Base-by-base conservation (phyloP, 2,888 invertebrate genomes). In the Dynastes hyllus region DNA sequence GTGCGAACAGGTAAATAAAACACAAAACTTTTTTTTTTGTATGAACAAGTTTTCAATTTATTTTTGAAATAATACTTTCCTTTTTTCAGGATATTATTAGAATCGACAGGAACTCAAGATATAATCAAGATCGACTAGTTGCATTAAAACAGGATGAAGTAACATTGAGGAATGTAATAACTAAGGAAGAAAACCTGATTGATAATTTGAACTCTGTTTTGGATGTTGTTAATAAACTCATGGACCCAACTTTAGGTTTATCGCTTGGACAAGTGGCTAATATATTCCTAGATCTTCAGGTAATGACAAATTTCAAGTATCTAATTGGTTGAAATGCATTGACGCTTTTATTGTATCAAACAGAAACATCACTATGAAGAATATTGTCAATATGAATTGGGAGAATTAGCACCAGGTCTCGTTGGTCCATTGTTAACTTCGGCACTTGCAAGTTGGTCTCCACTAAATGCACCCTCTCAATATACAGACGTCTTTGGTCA, bases 371-470 rank as follows among this genome's bases (percentile, higher is more conserved):
- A 93, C 87, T 91, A 91, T 13, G 92, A 93, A 53, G 96, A 96
- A 86, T 98, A 97, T 88, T 93, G 94, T 83, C 91, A 95, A 86
- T 97, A 96, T 86, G 95, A 96, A 40, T 89, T 98, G 45, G 95
- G 95, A 1, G 93, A 95, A 77, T 90, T 98, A 65, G 97, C 97
- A 0, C 94, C 96, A 6, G 94, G 95, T 80, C 92, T 97, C 0
- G 94, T 97, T 1, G 94, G 95, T 8, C 97, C 98, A 0, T 90
- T 97, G 79, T 89, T 99, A 50, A 95, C 95, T 83, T 92, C 93
- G 0, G 91, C 94, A 45, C 88, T 98, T 9, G 91, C 92, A 0
- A 90, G 90, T 40, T 99, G 97, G 98, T 93, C 95, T 78, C 96
- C 97, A 0, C 87, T 98, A 37, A 90, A 91, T 51, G 90, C 92